phyloP scores from a whole-genome alignment of 2,888 invertebrate species.

The Drosophila melanosoma region DNA sequence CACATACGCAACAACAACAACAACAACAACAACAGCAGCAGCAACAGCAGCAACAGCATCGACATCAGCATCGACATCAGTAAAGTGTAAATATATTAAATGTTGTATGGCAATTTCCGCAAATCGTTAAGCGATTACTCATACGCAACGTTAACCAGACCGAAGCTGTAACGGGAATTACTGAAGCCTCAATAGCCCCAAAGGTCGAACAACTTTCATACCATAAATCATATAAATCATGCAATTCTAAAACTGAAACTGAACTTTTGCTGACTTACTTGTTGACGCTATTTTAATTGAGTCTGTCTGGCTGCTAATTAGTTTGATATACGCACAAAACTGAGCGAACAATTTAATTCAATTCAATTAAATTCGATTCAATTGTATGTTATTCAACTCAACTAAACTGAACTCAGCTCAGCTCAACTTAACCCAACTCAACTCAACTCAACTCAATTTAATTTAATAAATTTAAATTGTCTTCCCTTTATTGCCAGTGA shows the following conservation, averaged over 20 bases:
- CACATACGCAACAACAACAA: conserved; percentile 1
- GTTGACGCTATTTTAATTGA: conserved; percentile 48
- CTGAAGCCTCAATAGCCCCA: conserved; percentile 7
- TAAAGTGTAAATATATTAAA: conserved; percentile 44
- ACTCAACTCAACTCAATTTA: conserved; percentile 24
- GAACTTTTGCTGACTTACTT: neutral
- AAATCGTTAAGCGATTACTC: conserved; percentile 58
- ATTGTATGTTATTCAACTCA: conserved; percentile 2
- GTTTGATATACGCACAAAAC: conserved; percentile 53
- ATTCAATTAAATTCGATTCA: conserved; percentile 24
- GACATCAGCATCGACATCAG: neutral
- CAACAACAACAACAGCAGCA: neutral
- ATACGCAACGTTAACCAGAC: conserved; percentile 50
- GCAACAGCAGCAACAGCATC: neutral
- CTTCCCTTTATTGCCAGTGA: conserved; percentile 13
- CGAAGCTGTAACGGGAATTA: conserved; percentile 32
- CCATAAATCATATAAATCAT: conserved; percentile 54
- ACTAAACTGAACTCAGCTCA: conserved; percentile 19
- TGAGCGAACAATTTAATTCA: conserved; percentile 45
- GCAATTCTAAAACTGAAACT: conserved; percentile 58
- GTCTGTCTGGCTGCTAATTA: conserved; percentile 56
- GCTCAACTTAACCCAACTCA: conserved; percentile 35
- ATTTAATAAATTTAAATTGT: conserved; percentile 38
- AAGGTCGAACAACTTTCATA: conserved; percentile 69
- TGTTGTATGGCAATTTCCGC: conserved; percentile 55